Conservation (phyloP, 2,888 invertebrate species). For the Hydriomena furcata region DNA sequence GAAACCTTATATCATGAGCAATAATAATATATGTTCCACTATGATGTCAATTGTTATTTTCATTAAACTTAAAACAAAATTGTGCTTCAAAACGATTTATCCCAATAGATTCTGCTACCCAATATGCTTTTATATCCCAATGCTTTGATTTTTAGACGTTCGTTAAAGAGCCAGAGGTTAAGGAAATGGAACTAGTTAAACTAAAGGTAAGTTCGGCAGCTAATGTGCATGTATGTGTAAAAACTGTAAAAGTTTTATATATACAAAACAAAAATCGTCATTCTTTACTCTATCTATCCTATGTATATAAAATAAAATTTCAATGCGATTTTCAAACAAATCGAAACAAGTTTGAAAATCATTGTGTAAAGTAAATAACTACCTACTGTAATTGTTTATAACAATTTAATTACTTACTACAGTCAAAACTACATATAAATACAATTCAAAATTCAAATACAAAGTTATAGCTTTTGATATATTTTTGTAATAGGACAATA, state of each 20-base stretch:
- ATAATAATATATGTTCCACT: too few species aligned
- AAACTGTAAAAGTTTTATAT: conserved; percentile 5
- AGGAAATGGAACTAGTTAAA: conserved; percentile 66
- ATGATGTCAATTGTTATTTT: too few species aligned
- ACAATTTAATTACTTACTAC: conserved; percentile 18
- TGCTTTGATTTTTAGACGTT: conserved; percentile 71
- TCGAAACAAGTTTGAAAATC: conserved; percentile 46
- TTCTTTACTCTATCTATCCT: conserved; percentile 35
- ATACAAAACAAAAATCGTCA: conserved; percentile 1
- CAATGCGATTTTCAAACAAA: conserved; percentile 47
- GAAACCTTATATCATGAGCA: too few species aligned
- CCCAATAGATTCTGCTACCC: conserved; percentile 36
- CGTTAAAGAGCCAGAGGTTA: conserved; percentile 65
- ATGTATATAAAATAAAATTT: conserved; percentile 50
- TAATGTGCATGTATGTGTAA: conserved; percentile 40
- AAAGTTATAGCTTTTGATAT: conserved; percentile 6
- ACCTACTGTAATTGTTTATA: conserved; percentile 16
- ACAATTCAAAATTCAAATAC: background rate
- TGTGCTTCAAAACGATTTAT: conserved; percentile 16
- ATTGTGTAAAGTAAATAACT: conserved; percentile 60
- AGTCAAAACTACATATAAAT: background rate
- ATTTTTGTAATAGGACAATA: conserved; percentile 74
- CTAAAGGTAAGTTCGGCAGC: conserved; percentile 68
- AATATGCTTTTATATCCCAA: conserved; percentile 58
- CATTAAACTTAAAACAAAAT: too few species aligned